A percentile compares a stretch with the other conserved stretches of the same genome.
phyloP scores from a whole-genome alignment of 2,113 vertebrate genomes.

The Oryzias javanicus region DNA sequence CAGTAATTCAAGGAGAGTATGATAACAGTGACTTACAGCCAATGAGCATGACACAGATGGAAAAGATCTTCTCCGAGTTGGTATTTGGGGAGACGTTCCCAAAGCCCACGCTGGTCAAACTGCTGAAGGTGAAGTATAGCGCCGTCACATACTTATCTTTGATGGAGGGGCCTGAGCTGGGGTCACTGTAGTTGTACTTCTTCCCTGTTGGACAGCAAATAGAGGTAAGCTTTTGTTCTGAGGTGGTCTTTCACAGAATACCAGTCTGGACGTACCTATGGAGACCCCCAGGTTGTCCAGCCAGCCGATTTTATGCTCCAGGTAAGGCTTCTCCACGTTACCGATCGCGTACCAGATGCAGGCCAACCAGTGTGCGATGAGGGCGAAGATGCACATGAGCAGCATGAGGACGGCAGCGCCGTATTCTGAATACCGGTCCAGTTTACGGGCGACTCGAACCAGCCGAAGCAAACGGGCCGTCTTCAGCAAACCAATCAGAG shows the following conservation, averaged over 20 bases:
- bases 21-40: conserved; percentile 86
- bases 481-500: conserved; percentile 94
- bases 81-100: conserved; percentile 99
- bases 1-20: neutral
- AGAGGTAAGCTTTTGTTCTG: neutral
- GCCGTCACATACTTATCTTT: conserved; percentile 99
- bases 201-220: conserved; percentile 76
- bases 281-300: conserved; percentile 95
- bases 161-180: conserved; percentile 94
- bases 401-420: conserved; percentile 97
- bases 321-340: conserved; percentile 94
- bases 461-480: conserved; percentile 92
- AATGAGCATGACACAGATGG: conserved; percentile 99
- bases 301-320: conserved; percentile 97
- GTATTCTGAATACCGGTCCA: conserved; percentile 97
- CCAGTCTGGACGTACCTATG: conserved; percentile 72
- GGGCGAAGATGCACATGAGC: conserved; percentile 97
- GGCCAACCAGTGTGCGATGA: conserved; percentile 98
- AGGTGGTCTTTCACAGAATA: no score
- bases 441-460: conserved; percentile 93
- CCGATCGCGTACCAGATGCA: conserved; percentile 99
- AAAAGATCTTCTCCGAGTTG: conserved; percentile 99
- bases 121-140: conserved; percentile 99
- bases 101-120: conserved; percentile 97
- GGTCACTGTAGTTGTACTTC: conserved; percentile 94